phyloP scores from a whole-genome alignment of 1,140 invertebrate species.

The Ceratina australensis region DNA sequence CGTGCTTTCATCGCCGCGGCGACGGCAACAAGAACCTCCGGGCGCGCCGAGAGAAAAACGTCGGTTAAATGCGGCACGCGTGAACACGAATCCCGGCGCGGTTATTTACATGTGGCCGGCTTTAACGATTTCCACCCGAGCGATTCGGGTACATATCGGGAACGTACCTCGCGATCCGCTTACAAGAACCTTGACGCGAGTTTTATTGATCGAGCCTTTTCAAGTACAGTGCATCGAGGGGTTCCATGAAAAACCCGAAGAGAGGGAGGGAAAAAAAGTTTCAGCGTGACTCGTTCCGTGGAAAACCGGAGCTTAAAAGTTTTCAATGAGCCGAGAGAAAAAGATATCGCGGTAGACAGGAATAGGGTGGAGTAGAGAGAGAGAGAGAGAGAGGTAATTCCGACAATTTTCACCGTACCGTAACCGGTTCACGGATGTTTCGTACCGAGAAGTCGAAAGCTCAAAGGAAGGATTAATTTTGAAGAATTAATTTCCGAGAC shows the following conservation, averaged over 20 bases:
- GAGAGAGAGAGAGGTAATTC: not conserved
- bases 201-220: not conserved
- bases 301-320: too few relatives aligned
- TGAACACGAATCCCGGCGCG: not conserved
- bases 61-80: slow-evolving; percentile 7
- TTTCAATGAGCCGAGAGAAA: too few relatives aligned
- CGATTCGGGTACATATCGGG: slow-evolving; percentile 1
- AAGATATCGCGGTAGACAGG: too few relatives aligned
- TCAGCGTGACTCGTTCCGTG: not conserved
- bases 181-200: not conserved
- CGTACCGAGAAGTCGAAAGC: not conserved
- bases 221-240: not conserved
- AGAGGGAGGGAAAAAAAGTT: not conserved
- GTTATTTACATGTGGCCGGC: not conserved
- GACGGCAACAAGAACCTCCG: not conserved
- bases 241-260: not conserved
- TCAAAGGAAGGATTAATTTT: slow-evolving; percentile 39
- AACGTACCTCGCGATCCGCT: not conserved
- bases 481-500: slow-evolving; percentile 42
- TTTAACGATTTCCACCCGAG: slow-evolving; percentile 28
- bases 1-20: not conserved
- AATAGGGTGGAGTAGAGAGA: too few relatives aligned
- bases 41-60: not conserved
- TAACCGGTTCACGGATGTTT: not conserved
- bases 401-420: not conserved